Base-by-base conservation (phyloP, 2,797 vertebrate species). In the Aphelocoma californica region DNA sequence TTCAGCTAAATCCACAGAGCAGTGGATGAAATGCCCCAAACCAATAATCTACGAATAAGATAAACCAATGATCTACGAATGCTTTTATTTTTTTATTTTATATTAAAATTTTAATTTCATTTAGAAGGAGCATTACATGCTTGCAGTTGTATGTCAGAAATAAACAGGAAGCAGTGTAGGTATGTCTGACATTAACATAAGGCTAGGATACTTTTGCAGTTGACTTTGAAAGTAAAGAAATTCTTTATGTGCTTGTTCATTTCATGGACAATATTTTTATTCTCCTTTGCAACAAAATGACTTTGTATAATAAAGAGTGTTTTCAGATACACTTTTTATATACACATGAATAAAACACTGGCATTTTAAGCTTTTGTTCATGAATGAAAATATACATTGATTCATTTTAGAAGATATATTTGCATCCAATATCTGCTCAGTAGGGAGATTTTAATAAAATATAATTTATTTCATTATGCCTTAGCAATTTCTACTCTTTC, bases 161-260 rank as follows among this genome's bases (percentile, higher is more conserved):
- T 58, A 61, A 93, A 69, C 25, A 95, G 13, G 32, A 84, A 90
- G 25, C 18, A 47, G 12, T 42, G 28, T 66, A 70, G 45, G 8
- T 69, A 77, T 21, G 34, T 40, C 12, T 65, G 48, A 85, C 20
- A 15, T 34, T 38, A 95, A 51, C 32, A 53, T 64, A 78, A 81
- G 69, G 4, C 12, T 80, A 56, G 32, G 48, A 67, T 45, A 80
- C 7, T 67, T 71, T 25, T 75, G 15, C 50, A 81, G 28, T 25
- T 81, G 82, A 82, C 64, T 90, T 96, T 70, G 18, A 96, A 92
- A 97, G 21, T 47, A 67, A 96, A 87, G 38, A 77, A 45, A 48
- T 73, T 64, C 28, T 90, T 94, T 75, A 70, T 54, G 34, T 38
- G 24, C 12, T 77, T 91, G 50, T 84, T 80, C 16, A 50, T 81